Percentiles rank a stretch among this genome's conserved stretches.
Evolutionary conservation across 2,797 vertebrate species (phyloP).

Genomic region (Okamejei kenojei): DNA sequence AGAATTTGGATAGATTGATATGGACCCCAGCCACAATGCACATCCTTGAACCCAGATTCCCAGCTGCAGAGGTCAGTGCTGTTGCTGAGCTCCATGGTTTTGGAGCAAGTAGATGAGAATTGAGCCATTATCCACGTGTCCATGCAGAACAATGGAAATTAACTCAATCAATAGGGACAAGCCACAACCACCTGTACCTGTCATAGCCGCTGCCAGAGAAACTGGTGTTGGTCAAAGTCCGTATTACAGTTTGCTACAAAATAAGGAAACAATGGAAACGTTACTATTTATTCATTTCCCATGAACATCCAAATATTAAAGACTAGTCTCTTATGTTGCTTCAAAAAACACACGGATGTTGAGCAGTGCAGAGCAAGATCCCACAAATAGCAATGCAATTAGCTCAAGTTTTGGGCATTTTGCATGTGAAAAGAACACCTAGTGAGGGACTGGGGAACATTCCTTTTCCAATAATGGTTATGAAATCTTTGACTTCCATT

Average conservation of each 20-base stretch:
- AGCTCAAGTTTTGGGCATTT: neutral
- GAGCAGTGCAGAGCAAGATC: neutral
- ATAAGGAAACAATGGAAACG: conserved; percentile 34
- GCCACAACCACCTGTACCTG: conserved; percentile 53
- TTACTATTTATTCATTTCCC: neutral
- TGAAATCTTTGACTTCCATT: neutral
- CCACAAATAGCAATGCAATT: neutral
- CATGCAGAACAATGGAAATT: neutral
- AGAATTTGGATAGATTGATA: neutral
- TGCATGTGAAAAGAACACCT: too few species aligned
- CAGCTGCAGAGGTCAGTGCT: neutral
- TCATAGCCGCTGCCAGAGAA: conserved; percentile 67
- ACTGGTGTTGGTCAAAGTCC: conserved; percentile 59
- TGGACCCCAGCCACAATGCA: neutral
- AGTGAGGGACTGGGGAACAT: neutral
- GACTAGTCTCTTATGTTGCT: neutral
- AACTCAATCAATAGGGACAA: neutral
- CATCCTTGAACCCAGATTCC: neutral
- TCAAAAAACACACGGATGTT: neutral
- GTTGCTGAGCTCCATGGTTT: too few species aligned
- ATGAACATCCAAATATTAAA: neutral
- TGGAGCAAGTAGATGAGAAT: too few species aligned
- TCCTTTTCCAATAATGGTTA: neutral
- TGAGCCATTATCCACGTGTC: too few species aligned
- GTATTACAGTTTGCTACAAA: conserved; percentile 68